Percentiles rank a stretch among this genome's conserved stretches.
Conservation (phyloP, 2,888 invertebrate genomes). For the Emmelina monodactyla region DNA sequence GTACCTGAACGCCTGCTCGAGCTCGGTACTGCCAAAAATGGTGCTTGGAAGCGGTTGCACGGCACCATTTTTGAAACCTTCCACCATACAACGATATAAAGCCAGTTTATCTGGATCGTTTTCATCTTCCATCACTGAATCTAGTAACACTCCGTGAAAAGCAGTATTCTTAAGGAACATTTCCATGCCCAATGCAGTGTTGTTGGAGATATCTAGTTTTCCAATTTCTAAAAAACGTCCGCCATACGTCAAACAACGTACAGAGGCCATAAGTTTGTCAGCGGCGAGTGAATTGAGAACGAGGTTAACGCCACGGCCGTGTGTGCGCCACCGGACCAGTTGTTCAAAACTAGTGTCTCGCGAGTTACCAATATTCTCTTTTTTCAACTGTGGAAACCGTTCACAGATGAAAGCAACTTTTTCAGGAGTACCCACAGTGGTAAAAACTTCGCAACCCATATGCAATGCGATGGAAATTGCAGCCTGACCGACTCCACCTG, state of each 20-base stretch:
- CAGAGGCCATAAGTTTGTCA: slow-evolving; percentile 79
- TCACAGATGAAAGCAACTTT: slow-evolving; percentile 89
- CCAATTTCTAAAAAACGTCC: slow-evolving; percentile 82
- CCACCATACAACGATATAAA: slow-evolving; percentile 79
- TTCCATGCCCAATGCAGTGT: slow-evolving; percentile 72
- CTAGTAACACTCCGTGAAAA: slow-evolving; percentile 62
- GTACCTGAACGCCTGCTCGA: slow-evolving; percentile 92
- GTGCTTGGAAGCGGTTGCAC: slow-evolving; percentile 90
- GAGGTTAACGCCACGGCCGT: slow-evolving; percentile 88
- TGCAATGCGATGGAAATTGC: slow-evolving; percentile 95
- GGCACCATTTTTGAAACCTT: slow-evolving; percentile 88
- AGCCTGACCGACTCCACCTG: slow-evolving; percentile 96
- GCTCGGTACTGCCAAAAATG: slow-evolving; percentile 84
- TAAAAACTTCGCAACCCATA: too few relatives aligned
- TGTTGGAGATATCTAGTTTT: slow-evolving; percentile 76
- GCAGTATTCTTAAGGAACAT: slow-evolving; percentile 69
- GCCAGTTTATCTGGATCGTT: slow-evolving; percentile 71
- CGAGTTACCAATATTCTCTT: slow-evolving; percentile 81
- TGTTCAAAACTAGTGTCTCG: slow-evolving; percentile 87
- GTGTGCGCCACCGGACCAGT: slow-evolving; percentile 79
- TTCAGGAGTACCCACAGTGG: slow-evolving; percentile 89
- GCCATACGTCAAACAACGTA: slow-evolving; percentile 57
- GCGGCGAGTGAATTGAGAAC: slow-evolving; percentile 92
- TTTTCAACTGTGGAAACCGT: slow-evolving; percentile 73
- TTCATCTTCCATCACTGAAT: slow-evolving; percentile 51